Evolutionary conservation across 2,113 vertebrate species (phyloP).

Genomic region (Tachuris rubrigastra): DNA sequence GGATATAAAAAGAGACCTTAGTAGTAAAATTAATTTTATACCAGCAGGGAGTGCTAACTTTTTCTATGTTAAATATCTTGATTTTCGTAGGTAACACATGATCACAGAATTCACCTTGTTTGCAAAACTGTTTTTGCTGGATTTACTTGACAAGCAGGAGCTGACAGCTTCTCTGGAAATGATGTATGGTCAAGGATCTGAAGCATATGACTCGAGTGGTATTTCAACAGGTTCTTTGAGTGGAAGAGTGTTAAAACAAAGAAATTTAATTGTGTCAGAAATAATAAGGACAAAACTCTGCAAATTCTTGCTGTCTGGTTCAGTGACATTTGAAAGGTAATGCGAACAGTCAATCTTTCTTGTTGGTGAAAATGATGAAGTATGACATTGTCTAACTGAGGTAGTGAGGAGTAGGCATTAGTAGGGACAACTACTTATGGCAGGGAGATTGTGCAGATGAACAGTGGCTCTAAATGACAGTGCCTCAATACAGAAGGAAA

Average conservation of each 20-base stretch:
- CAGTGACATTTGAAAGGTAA: constrained; percentile 65
- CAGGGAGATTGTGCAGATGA: neutral
- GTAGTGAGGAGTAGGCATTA: neutral
- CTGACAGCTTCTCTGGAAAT: constrained; percentile 64
- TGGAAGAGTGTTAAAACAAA: constrained; percentile 70
- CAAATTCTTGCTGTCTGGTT: constrained; percentile 68
- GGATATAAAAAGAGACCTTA: neutral
- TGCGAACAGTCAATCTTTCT: neutral
- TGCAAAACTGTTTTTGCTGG: neutral
- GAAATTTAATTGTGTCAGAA: constrained; percentile 61
- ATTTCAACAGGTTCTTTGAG: constrained; percentile 68
- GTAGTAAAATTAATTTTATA: neutral
- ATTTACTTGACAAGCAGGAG: constrained; percentile 39
- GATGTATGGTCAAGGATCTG: constrained; percentile 40
- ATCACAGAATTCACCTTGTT: neutral
- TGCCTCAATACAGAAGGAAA: neutral
- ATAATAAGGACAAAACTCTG: constrained; percentile 63
- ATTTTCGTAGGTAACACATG: neutral
- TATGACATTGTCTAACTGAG: neutral
- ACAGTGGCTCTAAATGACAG: neutral
- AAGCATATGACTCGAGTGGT: constrained; percentile 49
- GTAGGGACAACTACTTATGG: neutral
- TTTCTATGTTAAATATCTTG: neutral
- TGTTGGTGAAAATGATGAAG: neutral
- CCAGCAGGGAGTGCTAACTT: neutral